phyloP scores from a whole-genome alignment of 2,888 invertebrate species.

The Platycheirus albimanus region DNA sequence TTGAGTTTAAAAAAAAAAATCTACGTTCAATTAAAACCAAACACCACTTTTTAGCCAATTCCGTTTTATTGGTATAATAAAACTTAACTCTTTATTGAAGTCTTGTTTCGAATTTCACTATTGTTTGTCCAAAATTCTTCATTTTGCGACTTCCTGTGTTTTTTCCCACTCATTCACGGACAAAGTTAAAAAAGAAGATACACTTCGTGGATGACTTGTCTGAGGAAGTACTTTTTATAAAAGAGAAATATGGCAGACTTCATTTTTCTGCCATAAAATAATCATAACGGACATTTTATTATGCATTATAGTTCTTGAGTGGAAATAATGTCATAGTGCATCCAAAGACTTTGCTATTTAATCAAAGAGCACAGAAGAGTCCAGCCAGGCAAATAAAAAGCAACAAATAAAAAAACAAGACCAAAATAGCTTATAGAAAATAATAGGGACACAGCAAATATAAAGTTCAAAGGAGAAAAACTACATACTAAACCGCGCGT shows the following conservation, averaged over 20 bases:
- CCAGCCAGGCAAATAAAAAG: background rate
- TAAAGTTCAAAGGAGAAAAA: constrained; percentile 30
- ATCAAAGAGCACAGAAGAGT: background rate
- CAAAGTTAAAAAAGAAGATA: too few relatives aligned
- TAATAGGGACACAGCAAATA: background rate
- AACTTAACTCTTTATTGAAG: too few relatives aligned
- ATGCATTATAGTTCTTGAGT: background rate
- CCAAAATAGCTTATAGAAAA: background rate
- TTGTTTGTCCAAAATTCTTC: too few relatives aligned
- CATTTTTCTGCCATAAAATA: background rate
- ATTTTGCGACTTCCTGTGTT: too few relatives aligned
- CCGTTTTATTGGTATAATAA: too few relatives aligned
- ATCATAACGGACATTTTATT: background rate
- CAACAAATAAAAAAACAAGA: background rate
- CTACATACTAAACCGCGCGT: constrained; percentile 21
- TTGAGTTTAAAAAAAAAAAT: too few relatives aligned
- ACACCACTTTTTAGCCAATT: too few relatives aligned
- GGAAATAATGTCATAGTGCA: background rate
- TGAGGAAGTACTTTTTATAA: background rate
- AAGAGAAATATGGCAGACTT: background rate
- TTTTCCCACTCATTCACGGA: too few relatives aligned
- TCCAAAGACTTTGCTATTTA: background rate
- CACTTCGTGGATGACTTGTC: too few relatives aligned
- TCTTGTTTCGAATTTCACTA: too few relatives aligned
- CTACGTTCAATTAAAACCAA: too few relatives aligned